Evolutionary conservation across 2,888 invertebrate species (phyloP), one percentile per base, ranked within the genome.

Genomic region (Tetragonula carbonaria): DNA sequence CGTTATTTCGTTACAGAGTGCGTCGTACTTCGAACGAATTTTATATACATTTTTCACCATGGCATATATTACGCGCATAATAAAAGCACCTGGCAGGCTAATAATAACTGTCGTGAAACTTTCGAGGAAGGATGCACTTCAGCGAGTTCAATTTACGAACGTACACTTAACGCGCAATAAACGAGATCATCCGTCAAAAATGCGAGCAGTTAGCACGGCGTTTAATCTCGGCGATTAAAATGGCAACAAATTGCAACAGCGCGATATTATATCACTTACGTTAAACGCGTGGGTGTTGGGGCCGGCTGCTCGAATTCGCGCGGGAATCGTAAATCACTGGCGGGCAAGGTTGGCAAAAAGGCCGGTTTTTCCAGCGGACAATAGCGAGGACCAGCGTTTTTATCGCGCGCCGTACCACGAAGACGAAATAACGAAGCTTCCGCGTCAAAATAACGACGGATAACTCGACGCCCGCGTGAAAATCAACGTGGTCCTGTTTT

Each of bases 251-350:
- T 72, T 38, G 38, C 65, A 38, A 13, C 65, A 21, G 6, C 65
- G 6, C 38, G 65, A 66, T 38, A 38, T 80, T 73, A 76, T 71
- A 83, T 83, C 83, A 80, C 71, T 81, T 38, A 38, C 38, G 38
- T 38, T 51, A 57, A 78, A 82, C 71, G 83, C 38, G 51, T 71
- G 50, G 23, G 28, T 66, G 66, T 38, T 74, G 53, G n/a, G 28
- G 28, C 23, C 50, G 59, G 13, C 59, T 50, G 71, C 45, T 51
- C 57, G 62, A 45, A 70, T 78, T 21, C 74, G 71, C 62, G 18
- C 38, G 67, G 45, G 73, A 28, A 63, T 74, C 85, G 74, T 85
- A 85, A 84, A 84, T 85, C 85, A 85, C 23, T 21, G 38, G 38
- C 38, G 59, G 66, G 14, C 2, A n/a, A 62, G 28, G 62, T 59